Evolutionary conservation across 2,113 vertebrate genomes (phyloP).

Genomic region (Pygoscelis antarcticus): DNA sequence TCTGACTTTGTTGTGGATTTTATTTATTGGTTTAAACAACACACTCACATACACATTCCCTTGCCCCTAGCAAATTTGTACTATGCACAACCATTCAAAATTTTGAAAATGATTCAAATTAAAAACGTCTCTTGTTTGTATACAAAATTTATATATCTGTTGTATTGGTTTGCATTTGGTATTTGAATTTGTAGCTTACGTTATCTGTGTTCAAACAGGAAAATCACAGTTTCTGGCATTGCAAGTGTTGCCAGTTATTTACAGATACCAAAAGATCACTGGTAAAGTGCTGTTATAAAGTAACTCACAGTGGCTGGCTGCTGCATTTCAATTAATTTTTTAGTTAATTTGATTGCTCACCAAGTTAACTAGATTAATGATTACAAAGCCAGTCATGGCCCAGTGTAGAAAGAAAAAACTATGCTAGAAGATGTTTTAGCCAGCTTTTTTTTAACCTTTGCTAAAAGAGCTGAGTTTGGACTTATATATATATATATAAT

Average conservation of each 20-base stretch:
- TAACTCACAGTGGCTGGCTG: neutral
- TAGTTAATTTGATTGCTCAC: neutral
- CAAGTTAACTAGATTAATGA: neutral
- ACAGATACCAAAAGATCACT: neutral
- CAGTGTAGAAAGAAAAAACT: neutral
- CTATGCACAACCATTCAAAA: neutral
- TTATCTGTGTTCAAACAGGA: neutral
- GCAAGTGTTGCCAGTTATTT: neutral
- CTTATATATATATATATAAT: neutral
- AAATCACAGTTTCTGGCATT: neutral
- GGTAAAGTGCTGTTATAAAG: neutral
- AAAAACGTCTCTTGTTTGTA: neutral
- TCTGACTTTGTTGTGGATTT: neutral
- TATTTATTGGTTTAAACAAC: neutral
- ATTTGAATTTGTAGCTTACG: neutral
- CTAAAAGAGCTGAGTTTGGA: neutral
- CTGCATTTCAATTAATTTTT: neutral
- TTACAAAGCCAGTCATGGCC: neutral
- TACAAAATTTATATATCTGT: neutral
- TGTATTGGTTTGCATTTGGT: neutral
- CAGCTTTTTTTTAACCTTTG: neutral
- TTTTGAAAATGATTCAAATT: neutral
- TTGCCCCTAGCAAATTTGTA: neutral
- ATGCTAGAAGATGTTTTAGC: neutral
- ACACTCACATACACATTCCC: rapidly evolving